Conservation (phyloP, 2,113 vertebrate species). For the Gadus macrocephalus region DNA sequence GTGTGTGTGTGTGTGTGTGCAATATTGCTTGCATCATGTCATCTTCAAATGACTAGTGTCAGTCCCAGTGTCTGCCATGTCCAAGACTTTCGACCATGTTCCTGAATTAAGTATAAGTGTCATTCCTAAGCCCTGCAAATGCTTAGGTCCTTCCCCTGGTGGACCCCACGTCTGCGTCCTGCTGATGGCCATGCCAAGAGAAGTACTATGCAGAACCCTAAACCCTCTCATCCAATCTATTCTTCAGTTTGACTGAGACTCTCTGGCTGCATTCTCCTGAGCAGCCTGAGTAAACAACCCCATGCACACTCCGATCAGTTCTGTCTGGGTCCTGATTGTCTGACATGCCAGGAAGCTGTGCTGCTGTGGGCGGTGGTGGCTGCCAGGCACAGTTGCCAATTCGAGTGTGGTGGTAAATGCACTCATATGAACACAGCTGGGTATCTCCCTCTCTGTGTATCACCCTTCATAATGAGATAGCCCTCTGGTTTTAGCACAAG, state of each 20-base stretch:
- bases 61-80: too few species aligned
- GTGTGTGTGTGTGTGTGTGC: too few species aligned
- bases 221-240: constrained; percentile 48
- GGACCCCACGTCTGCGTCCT: not conserved
- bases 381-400: not conserved
- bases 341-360: constrained; percentile 26
- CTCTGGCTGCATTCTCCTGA: constrained; percentile 56
- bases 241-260: constrained; percentile 45
- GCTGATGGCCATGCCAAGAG: constrained; percentile 11
- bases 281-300: constrained; percentile 49
- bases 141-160: too few species aligned
- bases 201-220: constrained; percentile 50
- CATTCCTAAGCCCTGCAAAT: too few species aligned
- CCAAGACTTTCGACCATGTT: too few species aligned
- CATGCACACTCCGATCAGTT: not conserved
- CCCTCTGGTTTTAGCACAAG: constrained; percentile 32
- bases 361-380: not conserved
- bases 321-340: constrained; percentile 26
- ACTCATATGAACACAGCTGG: constrained; percentile 5
- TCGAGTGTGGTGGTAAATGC: not conserved
- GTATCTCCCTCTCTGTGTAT: not conserved
- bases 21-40: too few species aligned
- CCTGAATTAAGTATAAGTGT: too few species aligned
- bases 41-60: too few species aligned
- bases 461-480: constrained; percentile 34